Percentiles rank a stretch among this genome's conserved stretches.
Conservation (phyloP, 2,113 vertebrate genomes). For the Gallinago undulata region DNA sequence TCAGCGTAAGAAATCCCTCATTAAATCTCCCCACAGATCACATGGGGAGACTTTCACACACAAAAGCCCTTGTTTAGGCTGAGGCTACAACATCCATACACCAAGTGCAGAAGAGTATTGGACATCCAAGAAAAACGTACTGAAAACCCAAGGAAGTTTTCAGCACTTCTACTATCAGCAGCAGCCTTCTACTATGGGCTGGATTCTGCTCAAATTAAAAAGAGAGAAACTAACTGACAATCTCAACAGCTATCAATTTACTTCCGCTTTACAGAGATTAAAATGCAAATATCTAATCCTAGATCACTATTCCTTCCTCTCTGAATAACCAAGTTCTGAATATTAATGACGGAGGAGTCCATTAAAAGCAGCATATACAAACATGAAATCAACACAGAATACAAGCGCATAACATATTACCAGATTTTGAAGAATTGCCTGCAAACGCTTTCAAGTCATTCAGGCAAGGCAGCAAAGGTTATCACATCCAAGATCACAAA, state of each 20-base stretch:
- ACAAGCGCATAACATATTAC: rapidly evolving
- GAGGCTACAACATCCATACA: neutral
- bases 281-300: neutral
- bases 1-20: neutral
- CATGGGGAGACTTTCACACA: neutral
- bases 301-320: neutral
- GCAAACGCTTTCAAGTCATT: neutral
- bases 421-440: neutral
- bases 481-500: neutral
- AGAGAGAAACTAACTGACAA: neutral
- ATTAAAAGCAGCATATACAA: neutral
- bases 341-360: neutral
- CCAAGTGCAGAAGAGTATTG: neutral
- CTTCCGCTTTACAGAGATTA: neutral
- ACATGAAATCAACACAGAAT: neutral
- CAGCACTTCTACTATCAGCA: neutral
- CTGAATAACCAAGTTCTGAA: neutral
- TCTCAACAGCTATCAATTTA: neutral
- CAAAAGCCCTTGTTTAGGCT: neutral
- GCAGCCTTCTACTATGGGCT: neutral
- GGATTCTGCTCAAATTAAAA: neutral
- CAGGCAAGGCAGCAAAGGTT: neutral
- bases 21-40: neutral
- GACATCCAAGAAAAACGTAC: neutral
- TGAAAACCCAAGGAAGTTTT: neutral